phyloP scores from a whole-genome alignment of 2,888 invertebrate genomes.

The Amphipyra tragopoginis region DNA sequence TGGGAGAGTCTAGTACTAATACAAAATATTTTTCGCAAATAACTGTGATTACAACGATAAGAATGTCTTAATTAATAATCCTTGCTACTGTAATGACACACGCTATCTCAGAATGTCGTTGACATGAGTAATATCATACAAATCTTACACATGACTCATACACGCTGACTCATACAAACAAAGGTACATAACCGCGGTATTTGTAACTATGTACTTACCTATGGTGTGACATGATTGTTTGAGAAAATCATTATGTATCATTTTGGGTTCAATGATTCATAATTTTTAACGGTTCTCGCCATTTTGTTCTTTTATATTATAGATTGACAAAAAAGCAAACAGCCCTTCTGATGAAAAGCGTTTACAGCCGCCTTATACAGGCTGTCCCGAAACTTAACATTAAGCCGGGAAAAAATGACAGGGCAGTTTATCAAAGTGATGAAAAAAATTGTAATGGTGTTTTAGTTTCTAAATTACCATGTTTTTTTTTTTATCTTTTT shows the following conservation, averaged over 20 bases:
- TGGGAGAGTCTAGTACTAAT: too few relatives aligned
- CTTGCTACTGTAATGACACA: slow-evolving; percentile 32
- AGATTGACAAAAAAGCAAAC: too few relatives aligned
- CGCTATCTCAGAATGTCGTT: slow-evolving; percentile 17
- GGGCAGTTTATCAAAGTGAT: too few relatives aligned
- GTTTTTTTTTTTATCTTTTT: too few relatives aligned
- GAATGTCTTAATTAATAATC: not conserved
- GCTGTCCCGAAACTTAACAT: too few relatives aligned
- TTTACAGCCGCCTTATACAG: too few relatives aligned
- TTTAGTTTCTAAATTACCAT: too few relatives aligned
- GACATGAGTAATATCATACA: slow-evolving; percentile 45
- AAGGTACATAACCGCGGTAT: slow-evolving; percentile 7
- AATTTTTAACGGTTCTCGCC: too few relatives aligned
- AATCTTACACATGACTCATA: slow-evolving; percentile 35
- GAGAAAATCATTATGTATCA: not conserved
- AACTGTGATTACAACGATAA: not conserved
- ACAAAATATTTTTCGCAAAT: not conserved
- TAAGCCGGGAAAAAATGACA: too few relatives aligned
- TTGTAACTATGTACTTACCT: not conserved
- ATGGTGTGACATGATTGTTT: not conserved
- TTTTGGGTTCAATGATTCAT: not conserved
- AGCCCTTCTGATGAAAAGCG: too few relatives aligned
- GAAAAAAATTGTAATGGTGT: too few relatives aligned
- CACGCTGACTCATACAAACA: slow-evolving; percentile 29
- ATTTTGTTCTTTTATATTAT: too few relatives aligned